A percentile compares a stretch with the other conserved stretches of the same genome.
phyloP scores from a whole-genome alignment of 92 coral and sea anemone genomes.

The Blastomussa wellsi region DNA sequence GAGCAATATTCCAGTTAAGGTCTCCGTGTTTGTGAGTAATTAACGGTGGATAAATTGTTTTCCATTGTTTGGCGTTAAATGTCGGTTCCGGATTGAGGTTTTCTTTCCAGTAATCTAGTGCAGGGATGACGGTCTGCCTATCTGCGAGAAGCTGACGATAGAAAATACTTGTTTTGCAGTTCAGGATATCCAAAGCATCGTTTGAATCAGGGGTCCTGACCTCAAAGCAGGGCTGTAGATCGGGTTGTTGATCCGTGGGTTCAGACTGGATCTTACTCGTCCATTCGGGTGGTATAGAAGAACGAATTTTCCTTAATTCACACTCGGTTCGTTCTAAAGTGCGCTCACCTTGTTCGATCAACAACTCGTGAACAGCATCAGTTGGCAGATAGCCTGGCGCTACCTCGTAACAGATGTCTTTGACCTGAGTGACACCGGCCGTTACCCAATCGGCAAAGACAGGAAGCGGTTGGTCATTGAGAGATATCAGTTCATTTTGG shows the following conservation, averaged over 20 bases:
- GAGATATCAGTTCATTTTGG: not conserved
- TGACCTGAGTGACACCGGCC: not conserved
- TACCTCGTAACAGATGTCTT: conserved; percentile 12
- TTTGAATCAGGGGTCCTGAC: not conserved
- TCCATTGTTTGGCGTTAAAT: not conserved
- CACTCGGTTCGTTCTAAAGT: too few species aligned
- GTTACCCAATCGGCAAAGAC: not conserved
- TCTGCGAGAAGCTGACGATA: not conserved
- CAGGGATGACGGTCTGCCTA: not conserved
- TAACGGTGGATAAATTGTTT: not conserved
- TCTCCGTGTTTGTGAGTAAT: not conserved
- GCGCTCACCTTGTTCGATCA: too few species aligned
- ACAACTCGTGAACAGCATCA: not conserved
- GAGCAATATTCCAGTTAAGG: not conserved
- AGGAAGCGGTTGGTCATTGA: too few species aligned
- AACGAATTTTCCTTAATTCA: too few species aligned
- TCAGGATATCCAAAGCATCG: not conserved
- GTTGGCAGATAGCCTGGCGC: conserved; percentile 5
- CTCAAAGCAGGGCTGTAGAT: not conserved
- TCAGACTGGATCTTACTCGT: too few species aligned
- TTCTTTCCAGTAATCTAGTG: not conserved
- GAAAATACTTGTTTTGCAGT: not conserved
- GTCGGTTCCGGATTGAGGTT: not conserved
- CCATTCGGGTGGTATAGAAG: too few species aligned
- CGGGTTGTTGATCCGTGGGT: not conserved